These are phyloP conservation scores for Orestias chungarensis DNA, from an alignment of 2,797 vertebrate genomes.

Conservation along the genomic window DNA sequence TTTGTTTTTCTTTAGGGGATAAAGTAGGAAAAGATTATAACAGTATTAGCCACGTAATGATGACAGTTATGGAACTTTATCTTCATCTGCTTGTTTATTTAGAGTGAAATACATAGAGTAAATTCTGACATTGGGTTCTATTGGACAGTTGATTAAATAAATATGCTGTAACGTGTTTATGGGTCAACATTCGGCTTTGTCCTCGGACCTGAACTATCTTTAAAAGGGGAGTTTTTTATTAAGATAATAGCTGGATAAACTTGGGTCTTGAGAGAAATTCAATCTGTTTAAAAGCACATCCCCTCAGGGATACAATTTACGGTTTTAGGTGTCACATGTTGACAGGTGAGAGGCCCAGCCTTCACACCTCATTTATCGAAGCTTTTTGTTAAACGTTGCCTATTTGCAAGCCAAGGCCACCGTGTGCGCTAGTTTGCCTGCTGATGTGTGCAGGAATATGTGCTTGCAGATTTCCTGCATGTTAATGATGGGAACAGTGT, in stretches of 20 bases:
- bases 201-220: constrained; percentile 28
- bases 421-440: constrained; percentile 1
- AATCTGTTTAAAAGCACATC: constrained; percentile 53
- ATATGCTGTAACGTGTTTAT: constrained; percentile 6
- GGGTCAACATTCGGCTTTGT: constrained; percentile 2
- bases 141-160: neutral
- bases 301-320: constrained; percentile 51
- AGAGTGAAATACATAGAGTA: constrained; percentile 37
- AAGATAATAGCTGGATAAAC: constrained; percentile 48
- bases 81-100: constrained; percentile 55
- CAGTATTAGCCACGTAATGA: constrained; percentile 59
- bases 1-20: constrained; percentile 73
- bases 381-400: constrained; percentile 62
- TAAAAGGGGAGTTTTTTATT: constrained; percentile 38
- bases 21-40: constrained; percentile 71
- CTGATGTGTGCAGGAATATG: constrained; percentile 13
- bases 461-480: constrained; percentile 38
- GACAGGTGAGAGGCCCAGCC: constrained; percentile 71
- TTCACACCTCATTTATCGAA: constrained; percentile 75
- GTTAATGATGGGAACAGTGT: constrained; percentile 18
- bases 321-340: constrained; percentile 75
- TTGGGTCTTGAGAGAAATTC: constrained; percentile 52
- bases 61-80: constrained; percentile 70
- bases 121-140: constrained; percentile 30
- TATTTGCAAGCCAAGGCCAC: constrained; percentile 31